These are phyloP conservation scores for Zaprionus davidi DNA, from an alignment of 1,140 invertebrate species.

Conservation along the genomic window DNA sequence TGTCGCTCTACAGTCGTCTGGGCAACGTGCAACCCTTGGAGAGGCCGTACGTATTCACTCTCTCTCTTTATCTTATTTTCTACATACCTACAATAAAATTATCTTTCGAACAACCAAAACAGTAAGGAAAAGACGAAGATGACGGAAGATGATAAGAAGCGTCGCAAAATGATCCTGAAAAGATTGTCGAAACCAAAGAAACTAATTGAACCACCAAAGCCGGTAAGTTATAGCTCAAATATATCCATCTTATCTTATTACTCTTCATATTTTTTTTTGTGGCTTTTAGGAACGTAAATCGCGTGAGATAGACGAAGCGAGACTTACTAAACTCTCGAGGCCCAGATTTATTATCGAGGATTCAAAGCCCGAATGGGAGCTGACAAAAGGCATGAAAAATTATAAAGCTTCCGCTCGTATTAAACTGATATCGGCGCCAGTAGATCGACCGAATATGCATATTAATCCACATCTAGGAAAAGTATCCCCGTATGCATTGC, in stretches of 20 bases:
- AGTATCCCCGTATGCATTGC: conserved; percentile 54
- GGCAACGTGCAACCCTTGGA: conserved; percentile 56
- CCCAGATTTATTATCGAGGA: conserved; percentile 49
- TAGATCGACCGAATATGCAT: conserved; percentile 51
- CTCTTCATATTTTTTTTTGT: not conserved
- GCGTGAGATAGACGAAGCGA: conserved; percentile 20
- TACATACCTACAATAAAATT: not conserved
- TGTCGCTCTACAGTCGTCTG: conserved; percentile 74
- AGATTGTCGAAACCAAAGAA: conserved; percentile 53
- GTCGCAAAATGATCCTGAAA: not conserved
- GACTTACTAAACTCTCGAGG: conserved; percentile 53
- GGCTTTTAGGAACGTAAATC: conserved; percentile 39
- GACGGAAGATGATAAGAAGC: conserved; percentile 39
- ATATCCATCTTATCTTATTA: not conserved
- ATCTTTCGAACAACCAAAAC: not conserved
- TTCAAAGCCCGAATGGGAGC: conserved; percentile 55
- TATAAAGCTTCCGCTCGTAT: conserved; percentile 63
- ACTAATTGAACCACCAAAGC: conserved; percentile 33
- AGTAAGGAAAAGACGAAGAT: conserved; percentile 34
- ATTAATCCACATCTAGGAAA: conserved; percentile 59
- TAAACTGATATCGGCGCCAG: conserved; percentile 44
- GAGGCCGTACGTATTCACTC: conserved; percentile 48
- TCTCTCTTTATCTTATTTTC: not conserved
- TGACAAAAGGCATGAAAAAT: conserved; percentile 50
- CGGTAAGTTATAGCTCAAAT: conserved; percentile 37